Percentiles rank a stretch among this genome's conserved stretches.
Evolutionary conservation across 2,113 vertebrate species (phyloP).

Genomic region (Megalops atlanticus): DNA sequence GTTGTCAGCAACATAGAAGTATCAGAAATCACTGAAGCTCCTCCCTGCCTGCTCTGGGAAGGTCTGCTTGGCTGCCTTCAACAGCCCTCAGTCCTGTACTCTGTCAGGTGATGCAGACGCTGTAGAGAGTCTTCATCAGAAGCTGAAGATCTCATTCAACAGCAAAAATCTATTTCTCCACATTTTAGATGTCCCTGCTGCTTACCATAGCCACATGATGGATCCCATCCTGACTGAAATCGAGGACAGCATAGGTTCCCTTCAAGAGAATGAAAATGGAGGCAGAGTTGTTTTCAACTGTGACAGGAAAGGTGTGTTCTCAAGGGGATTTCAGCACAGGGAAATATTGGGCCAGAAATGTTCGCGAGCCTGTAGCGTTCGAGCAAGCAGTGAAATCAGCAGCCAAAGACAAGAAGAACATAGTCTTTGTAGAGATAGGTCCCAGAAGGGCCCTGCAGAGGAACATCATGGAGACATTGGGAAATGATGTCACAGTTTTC

Average conservation of each 20-base stretch:
- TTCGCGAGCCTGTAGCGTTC: slow-evolving; percentile 79
- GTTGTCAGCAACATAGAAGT: slow-evolving; percentile 76
- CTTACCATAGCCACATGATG: slow-evolving; percentile 84
- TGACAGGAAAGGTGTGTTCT: slow-evolving; percentile 67
- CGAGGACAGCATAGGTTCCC: slow-evolving; percentile 54
- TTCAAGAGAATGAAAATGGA: slow-evolving; percentile 57
- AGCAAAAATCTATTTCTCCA: slow-evolving; percentile 73
- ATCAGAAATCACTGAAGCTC: slow-evolving; percentile 59
- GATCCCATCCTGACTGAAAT: slow-evolving; percentile 71
- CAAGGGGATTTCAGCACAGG: slow-evolving; percentile 71
- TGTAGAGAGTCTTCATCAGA: slow-evolving; percentile 61
- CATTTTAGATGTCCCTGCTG: slow-evolving; percentile 70
- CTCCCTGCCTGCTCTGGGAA: slow-evolving; percentile 63
- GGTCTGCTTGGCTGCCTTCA: slow-evolving; percentile 78
- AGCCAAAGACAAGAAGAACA: slow-evolving; percentile 54
- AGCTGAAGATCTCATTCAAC: slow-evolving; percentile 58
- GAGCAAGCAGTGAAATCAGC: slow-evolving; percentile 64
- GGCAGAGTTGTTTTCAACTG: slow-evolving; percentile 77
- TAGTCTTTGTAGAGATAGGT: slow-evolving; percentile 82
- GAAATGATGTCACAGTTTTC: slow-evolving; percentile 66
- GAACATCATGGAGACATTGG: slow-evolving; percentile 78
- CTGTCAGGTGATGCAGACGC: slow-evolving; percentile 74
- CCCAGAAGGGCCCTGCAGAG: slow-evolving; percentile 74
- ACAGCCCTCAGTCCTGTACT: slow-evolving; percentile 81
- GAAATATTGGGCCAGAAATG: slow-evolving; percentile 80